Conservation (phyloP, 2,797 vertebrate species). For the Thaleichthys pacificus region DNA sequence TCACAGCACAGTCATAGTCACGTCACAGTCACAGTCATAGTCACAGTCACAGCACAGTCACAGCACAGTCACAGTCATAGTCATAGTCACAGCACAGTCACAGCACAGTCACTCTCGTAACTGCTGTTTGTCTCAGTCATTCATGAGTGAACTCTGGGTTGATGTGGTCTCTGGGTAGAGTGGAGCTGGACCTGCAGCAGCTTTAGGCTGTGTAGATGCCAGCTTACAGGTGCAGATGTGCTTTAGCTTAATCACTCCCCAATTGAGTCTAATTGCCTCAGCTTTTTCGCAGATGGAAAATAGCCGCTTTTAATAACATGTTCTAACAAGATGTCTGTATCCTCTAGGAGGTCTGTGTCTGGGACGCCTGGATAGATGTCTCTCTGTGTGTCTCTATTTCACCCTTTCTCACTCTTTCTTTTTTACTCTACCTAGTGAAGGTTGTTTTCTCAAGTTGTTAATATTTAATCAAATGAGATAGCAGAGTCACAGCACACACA, state of each 20-base stretch:
- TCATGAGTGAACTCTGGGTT: too few relatives aligned
- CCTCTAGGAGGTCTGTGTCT: conserved; percentile 16
- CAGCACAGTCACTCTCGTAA: conserved; percentile 38
- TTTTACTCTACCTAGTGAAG: too few relatives aligned
- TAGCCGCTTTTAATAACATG: conserved; percentile 8
- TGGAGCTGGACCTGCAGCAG: conserved; percentile 52
- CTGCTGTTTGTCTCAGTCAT: background rate
- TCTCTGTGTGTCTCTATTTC: too few relatives aligned
- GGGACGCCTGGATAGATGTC: conserved; percentile 4
- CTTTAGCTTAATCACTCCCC: conserved; percentile 65
- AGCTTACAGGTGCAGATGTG: conserved; percentile 65
- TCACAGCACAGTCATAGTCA: too few relatives aligned
- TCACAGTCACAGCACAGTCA: too few relatives aligned
- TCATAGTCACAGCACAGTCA: too few relatives aligned
- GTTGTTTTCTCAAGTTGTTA: too few relatives aligned
- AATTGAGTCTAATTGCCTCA: conserved; percentile 66
- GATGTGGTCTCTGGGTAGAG: conserved; percentile 33
- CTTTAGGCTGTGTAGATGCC: conserved; percentile 30
- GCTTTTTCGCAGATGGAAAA: conserved; percentile 54
- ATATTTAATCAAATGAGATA: too few relatives aligned
- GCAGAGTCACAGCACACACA: too few relatives aligned
- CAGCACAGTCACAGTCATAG: too few relatives aligned
- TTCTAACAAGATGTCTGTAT: conserved; percentile 46
- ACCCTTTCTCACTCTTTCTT: too few relatives aligned
- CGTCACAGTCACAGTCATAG: conserved; percentile 38